Conservation (phyloP, 2,888 invertebrate species). For the Drosophila parthenogenetica region DNA sequence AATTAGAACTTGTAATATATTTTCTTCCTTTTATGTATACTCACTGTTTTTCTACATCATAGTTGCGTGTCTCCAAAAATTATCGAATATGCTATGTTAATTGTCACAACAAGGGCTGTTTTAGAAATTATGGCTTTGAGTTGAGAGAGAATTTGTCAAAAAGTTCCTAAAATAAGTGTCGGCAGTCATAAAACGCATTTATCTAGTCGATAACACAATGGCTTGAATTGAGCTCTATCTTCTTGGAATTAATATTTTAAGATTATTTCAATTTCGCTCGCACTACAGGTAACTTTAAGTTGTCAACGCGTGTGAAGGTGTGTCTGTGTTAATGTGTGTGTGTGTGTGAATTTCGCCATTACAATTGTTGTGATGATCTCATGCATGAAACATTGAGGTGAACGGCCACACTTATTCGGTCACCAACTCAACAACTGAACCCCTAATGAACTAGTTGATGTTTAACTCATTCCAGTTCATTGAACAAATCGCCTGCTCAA, state of each 20-base stretch:
- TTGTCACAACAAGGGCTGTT: background rate
- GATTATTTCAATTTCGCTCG: background rate
- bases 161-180: background rate
- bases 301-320: background rate
- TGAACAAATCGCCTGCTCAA: slow-evolving; percentile 50
- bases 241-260: slow-evolving; percentile 7
- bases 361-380: slow-evolving; percentile 61
- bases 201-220: slow-evolving; percentile 2
- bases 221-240: slow-evolving; percentile 6
- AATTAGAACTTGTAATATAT: slow-evolving; percentile 20
- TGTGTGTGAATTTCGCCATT: slow-evolving; percentile 4
- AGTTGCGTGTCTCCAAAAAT: background rate
- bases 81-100: background rate
- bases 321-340: slow-evolving; percentile 11
- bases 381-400: slow-evolving; percentile 71
- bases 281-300: slow-evolving; percentile 1
- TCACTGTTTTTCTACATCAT: background rate
- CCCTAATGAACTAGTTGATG: slow-evolving; percentile 65
- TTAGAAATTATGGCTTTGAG: slow-evolving; percentile 2
- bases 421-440: slow-evolving; percentile 36
- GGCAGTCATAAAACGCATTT: background rate
- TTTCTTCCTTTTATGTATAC: background rate
- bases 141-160: background rate
- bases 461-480: slow-evolving; percentile 70
- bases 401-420: slow-evolving; percentile 49